Conservation (phyloP, 2,113 vertebrate species). For the Gallinago undulata region DNA sequence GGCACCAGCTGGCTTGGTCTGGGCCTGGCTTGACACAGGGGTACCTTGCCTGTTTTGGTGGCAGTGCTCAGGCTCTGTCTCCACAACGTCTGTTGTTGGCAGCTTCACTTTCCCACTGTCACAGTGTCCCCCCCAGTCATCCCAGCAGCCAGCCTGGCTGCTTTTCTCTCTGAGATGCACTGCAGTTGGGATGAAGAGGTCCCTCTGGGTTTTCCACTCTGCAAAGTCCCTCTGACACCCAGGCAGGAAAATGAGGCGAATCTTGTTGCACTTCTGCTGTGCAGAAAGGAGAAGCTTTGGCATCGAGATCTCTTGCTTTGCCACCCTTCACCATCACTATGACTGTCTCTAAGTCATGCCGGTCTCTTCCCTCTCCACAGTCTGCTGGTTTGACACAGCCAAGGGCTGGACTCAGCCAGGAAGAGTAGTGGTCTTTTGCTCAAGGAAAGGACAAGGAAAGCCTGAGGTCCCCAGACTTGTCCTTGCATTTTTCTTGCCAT, state of each 20-base stretch:
- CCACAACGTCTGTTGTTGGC: background rate
- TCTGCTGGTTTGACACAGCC: background rate
- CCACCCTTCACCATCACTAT: background rate
- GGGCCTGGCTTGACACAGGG: background rate
- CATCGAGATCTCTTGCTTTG: background rate
- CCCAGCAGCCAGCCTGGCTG: background rate
- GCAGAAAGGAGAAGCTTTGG: background rate
- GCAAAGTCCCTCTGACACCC: background rate
- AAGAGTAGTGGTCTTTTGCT: background rate
- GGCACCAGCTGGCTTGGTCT: background rate
- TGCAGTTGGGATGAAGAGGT: background rate
- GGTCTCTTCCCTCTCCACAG: background rate
- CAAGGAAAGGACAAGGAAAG: background rate
- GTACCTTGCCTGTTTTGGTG: background rate
- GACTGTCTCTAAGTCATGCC: background rate
- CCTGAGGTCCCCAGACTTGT: background rate
- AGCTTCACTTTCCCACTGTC: background rate
- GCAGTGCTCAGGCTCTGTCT: background rate
- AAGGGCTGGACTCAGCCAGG: background rate
- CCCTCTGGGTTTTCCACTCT: background rate
- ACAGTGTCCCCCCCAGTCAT: accelerated
- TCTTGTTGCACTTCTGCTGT: background rate
- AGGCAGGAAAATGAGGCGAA: background rate
- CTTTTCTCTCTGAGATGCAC: background rate
- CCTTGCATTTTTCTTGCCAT: background rate